These are phyloP conservation scores for Cichladusa arquata DNA, from an alignment of 2,113 vertebrate genomes.

Conservation along the genomic window DNA sequence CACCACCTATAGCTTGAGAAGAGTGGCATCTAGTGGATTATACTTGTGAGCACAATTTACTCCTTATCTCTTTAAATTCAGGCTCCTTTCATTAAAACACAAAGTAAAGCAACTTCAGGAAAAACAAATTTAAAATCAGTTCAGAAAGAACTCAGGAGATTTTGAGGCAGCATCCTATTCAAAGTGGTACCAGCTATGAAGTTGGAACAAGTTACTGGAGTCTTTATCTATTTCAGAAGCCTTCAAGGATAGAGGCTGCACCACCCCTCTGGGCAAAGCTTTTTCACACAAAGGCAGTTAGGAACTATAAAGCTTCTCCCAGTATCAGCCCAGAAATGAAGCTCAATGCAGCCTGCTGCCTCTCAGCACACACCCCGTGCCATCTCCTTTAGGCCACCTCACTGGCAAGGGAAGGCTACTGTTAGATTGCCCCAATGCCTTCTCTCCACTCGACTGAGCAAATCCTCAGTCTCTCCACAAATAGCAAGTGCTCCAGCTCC, in stretches of 20 bases:
- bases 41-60: not conserved
- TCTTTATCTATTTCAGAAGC: not conserved
- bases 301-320: not conserved
- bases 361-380: not conserved
- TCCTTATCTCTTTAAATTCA: not conserved
- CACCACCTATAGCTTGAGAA: not conserved
- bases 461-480: not conserved
- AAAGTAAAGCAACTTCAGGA: not conserved
- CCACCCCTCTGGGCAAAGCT: not conserved
- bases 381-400: not conserved
- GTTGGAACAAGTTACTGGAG: not conserved
- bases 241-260: not conserved
- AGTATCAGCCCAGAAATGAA: not conserved
- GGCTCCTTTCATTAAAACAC: not conserved
- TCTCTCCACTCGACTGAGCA: not conserved
- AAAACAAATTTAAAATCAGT: not conserved
- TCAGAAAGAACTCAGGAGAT: not conserved
- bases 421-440: not conserved
- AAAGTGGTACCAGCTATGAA: not conserved
- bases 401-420: not conserved
- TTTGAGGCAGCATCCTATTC: not conserved
- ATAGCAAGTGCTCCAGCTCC: not conserved
- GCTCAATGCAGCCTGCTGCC: not conserved
- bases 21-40: conserved; percentile 61
- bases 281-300: not conserved